Evolutionary conservation across 2,113 vertebrate species (phyloP).

Genomic region (Platysternon megacephalum): DNA sequence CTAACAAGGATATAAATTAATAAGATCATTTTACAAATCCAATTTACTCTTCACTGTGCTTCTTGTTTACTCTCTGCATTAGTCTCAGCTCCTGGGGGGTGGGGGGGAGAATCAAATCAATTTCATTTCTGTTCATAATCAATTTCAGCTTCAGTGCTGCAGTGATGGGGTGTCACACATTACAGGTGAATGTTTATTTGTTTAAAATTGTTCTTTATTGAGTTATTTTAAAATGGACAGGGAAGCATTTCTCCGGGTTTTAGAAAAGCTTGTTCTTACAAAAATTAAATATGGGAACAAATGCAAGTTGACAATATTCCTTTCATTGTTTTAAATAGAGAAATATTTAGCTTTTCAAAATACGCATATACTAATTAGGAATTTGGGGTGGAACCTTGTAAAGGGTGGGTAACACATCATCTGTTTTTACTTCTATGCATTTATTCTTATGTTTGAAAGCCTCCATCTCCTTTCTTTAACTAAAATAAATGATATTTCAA

Average conservation of each 20-base stretch:
- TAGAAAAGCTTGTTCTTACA: fast-evolving
- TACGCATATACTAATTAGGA: neutral
- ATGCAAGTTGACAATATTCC: neutral
- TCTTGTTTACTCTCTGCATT: neutral
- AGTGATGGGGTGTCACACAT: neutral
- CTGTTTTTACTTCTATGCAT: neutral
- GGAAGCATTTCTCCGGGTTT: neutral
- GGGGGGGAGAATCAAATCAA: neutral
- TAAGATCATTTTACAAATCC: neutral
- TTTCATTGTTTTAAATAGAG: neutral
- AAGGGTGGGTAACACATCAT: neutral
- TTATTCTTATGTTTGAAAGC: neutral
- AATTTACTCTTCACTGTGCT: neutral
- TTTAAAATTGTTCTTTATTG: neutral
- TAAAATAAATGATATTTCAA: neutral
- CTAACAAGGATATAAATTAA: neutral
- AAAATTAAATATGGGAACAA: neutral
- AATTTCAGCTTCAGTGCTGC: neutral
- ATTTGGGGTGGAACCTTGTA: neutral
- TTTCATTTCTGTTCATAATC: slow-evolving; percentile 47
- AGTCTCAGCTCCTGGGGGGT: neutral
- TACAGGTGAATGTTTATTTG: neutral
- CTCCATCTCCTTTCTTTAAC: neutral
- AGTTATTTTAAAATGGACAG: neutral
- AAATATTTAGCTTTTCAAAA: fast-evolving